Base-by-base conservation (phyloP, 2,888 invertebrate species). In the Hydrotaea diabolus region DNA sequence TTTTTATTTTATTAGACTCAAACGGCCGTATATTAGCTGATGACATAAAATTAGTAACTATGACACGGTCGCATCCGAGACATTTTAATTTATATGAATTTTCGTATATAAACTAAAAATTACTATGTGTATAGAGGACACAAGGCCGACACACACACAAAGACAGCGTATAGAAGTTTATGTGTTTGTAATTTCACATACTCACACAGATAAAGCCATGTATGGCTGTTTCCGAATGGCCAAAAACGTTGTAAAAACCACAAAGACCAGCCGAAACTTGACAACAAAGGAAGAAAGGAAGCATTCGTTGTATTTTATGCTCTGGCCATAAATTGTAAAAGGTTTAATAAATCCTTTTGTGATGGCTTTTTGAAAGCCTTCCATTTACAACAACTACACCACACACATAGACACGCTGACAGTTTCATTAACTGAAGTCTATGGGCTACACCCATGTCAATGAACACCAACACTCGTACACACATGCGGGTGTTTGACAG, bases 331-430 rank as follows among this genome's bases (percentile, higher is more conserved):
- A 73, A 75, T 64, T 85, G 21, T 87, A 86, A 87, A 84, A 82
- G 82, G 85, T 83, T 87, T 87, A 88, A 89, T 89, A 89, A 89
- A 89, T 90, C 88, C 88, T 87, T 82, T 62, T 78, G 88, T 90
- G 88, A 89, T 88, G 88, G 83, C 89, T 86, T 89, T 89, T 89
- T 86, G 85, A 77, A 80, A 69, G 49, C 21, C 66, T 76, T 53
- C 21, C 57, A 49, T 80, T 57, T 77, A 43, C 43, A 66, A 13
- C 2, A 79, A 53, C 76, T 75, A 83, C 74, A 43, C 59, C 49
- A 72, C 69, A 80, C 39, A 66, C 43, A 76, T n/a, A 64, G 13
- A 57, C 7, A 77, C 66, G 55, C 26, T 13, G 7, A 73, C 36
- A 73, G 43, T 43, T 23, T 15, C 69, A 69, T 69, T 46, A 46